These are phyloP conservation scores for Papilio xuthus DNA, from an alignment of 1,140 invertebrate genomes.

Conservation along the genomic window DNA sequence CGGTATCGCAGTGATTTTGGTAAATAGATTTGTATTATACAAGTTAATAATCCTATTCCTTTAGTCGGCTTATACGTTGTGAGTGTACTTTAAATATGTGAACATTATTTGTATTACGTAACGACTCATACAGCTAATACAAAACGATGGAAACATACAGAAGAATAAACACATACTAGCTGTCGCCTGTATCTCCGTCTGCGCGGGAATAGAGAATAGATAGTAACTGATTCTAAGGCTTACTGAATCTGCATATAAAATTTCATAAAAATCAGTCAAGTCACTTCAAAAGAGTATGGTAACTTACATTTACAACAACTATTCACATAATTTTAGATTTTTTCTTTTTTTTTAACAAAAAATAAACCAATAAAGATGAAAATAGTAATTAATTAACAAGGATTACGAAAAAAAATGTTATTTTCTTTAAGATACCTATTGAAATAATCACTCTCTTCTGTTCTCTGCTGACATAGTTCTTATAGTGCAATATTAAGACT, in stretches of 20 bases:
- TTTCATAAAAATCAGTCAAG: no score
- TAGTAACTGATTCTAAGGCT: no score
- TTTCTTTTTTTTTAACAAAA: no score
- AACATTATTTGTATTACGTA: background rate
- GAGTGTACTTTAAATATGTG: conserved; percentile 17
- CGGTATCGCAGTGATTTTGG: conserved; percentile 52
- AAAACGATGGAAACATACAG: background rate
- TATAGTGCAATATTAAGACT: background rate
- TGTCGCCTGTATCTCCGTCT: no score
- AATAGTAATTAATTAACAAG: background rate
- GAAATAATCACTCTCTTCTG: background rate
- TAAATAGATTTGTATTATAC: conserved; percentile 71
- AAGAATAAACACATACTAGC: no score
- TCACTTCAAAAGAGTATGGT: no score
- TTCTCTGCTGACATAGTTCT: background rate
- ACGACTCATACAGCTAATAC: background rate
- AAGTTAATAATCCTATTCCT: conserved; percentile 62
- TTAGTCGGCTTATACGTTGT: conserved; percentile 53
- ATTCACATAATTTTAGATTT: no score
- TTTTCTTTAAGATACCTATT: background rate
- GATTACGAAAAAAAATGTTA: background rate
- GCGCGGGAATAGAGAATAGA: no score
- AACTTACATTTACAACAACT: no score
- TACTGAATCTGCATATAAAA: no score
- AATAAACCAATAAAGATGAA: no score